Evolutionary conservation across 2,797 vertebrate species (phyloP).

Genomic region (Chloroceryle inda): DNA sequence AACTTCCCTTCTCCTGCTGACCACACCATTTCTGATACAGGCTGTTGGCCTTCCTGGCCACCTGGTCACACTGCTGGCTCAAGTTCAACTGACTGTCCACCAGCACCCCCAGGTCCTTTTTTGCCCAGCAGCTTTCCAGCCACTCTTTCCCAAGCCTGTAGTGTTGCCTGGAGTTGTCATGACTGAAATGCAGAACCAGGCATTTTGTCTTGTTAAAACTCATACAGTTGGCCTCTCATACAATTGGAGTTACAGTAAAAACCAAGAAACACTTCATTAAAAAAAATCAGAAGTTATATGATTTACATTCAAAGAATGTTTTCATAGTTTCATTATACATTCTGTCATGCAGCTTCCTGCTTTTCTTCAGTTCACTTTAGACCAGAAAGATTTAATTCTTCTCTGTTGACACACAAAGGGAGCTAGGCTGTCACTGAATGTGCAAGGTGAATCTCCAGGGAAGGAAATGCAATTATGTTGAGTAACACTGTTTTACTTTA

Average conservation of each 20-base stretch:
- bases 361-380: slow-evolving; percentile 14
- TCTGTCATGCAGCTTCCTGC: not conserved
- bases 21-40: too few species aligned
- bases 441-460: not conserved
- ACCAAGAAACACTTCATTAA: not conserved
- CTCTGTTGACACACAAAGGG: slow-evolving; percentile 5
- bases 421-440: not conserved
- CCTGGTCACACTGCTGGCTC: too few species aligned
- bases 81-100: too few species aligned
- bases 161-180: too few species aligned
- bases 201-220: too few species aligned
- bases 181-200: too few species aligned
- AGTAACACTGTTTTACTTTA: not conserved
- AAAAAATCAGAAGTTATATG: not conserved
- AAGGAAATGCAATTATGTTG: not conserved
- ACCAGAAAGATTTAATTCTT: slow-evolving; percentile 31
- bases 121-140: too few species aligned
- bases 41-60: too few species aligned
- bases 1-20: too few species aligned
- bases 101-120: too few species aligned
- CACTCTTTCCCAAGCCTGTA: too few species aligned
- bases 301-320: not conserved
- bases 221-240: too few species aligned
- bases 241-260: not conserved
- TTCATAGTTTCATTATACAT: not conserved